Conservation (phyloP, 2,888 invertebrate species). For the Oegoconia quadripuncta region DNA sequence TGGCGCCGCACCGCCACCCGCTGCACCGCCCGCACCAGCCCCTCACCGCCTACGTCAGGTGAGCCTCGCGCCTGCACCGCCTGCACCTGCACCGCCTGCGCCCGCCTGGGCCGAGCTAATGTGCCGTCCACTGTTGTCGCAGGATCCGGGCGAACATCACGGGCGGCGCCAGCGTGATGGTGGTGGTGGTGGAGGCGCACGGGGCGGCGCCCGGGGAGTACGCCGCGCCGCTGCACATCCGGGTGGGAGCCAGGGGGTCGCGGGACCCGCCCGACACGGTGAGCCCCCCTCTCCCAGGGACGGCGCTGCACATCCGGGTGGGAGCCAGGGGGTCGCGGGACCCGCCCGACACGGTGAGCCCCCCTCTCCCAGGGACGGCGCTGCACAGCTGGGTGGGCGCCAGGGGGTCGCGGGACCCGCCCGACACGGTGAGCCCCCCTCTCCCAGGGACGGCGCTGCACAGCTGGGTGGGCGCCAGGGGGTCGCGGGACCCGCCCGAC, state of each 20-base stretch:
- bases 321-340: neutral
- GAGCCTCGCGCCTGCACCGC: neutral
- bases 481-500: too few species aligned
- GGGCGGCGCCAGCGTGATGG: conserved; percentile 50
- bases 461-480: too few species aligned
- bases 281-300: neutral
- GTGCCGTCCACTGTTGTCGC: conserved; percentile 6
- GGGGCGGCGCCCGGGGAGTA: conserved; percentile 48
- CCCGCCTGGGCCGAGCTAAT: neutral
- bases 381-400: too few species aligned
- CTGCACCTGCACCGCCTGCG: neutral
- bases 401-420: too few species aligned
- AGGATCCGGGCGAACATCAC: conserved; percentile 52
- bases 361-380: too few species aligned
- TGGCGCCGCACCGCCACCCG: conserved; percentile 51
- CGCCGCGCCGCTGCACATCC: conserved; percentile 55
- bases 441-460: too few species aligned
- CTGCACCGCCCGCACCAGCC: conserved; percentile 33
- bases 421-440: too few species aligned
- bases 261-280: conserved; percentile 48
- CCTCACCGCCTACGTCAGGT: conserved; percentile 72
- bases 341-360: neutral
- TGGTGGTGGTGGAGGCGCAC: conserved; percentile 62
- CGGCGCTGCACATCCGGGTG: neutral
- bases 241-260: conserved; percentile 50